Conservation (phyloP, 53 echinoderm and acorn worm species). For the Arbacia lixula region DNA sequence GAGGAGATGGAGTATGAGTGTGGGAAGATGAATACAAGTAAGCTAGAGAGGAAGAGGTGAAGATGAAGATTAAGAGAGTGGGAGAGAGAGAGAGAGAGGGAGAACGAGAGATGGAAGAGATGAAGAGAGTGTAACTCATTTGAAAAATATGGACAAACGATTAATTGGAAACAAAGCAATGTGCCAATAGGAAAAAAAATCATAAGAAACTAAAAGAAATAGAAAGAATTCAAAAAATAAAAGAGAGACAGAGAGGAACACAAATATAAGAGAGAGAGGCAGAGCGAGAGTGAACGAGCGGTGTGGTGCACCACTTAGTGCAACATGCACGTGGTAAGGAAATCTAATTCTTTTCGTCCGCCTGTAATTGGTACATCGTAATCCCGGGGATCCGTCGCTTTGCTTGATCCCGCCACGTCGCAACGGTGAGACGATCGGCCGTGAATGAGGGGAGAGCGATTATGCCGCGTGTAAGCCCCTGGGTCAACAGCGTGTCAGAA, state of each 20-base stretch:
- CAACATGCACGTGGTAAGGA: conserved; percentile 19
- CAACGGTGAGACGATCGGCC: conserved; percentile 3
- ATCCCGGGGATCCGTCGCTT: background rate
- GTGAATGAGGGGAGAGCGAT: conserved; percentile 30
- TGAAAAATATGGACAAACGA: no score
- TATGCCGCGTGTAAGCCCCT: conserved; percentile 12
- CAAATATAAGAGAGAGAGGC: no score
- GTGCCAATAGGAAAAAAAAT: background rate
- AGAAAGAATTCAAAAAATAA: background rate
- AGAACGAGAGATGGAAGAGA: no score
- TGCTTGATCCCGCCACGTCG: background rate
- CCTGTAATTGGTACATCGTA: conserved; percentile 43
- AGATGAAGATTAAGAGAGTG: background rate
- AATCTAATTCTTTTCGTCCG: conserved; percentile 40
- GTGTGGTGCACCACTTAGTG: background rate
- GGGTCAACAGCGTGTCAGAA: conserved; percentile 20
- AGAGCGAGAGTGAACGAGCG: background rate
- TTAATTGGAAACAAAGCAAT: no score
- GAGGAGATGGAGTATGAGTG: background rate
- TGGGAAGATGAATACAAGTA: no score
- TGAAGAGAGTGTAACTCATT: no score
- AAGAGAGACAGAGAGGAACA: background rate
- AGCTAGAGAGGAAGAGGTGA: background rate
- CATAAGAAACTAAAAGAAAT: background rate
- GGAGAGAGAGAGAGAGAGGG: no score